A percentile compares a stretch with the other conserved stretches of the same genome.
Evolutionary conservation across 2,113 vertebrate genomes (phyloP).

Genomic region (Macrotis lagotis): DNA sequence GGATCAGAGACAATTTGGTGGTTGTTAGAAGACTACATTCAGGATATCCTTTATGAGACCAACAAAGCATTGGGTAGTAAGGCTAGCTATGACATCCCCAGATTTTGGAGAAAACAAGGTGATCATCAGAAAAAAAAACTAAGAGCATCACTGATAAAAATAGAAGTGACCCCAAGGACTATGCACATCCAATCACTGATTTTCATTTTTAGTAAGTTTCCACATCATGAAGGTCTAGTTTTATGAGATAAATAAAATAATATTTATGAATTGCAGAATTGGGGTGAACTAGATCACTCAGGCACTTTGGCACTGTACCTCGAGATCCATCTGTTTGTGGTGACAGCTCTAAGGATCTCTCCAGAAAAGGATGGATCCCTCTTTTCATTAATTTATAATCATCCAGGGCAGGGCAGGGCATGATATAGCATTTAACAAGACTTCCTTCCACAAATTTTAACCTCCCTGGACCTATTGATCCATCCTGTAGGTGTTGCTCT

Average conservation of each 20-base stretch:
- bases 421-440: neutral
- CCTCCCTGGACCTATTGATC: too few relatives aligned
- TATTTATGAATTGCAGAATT: neutral
- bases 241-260: neutral
- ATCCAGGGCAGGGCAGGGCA: neutral
- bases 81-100: slow-evolving; percentile 72
- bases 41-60: slow-evolving; percentile 96
- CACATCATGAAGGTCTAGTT: neutral
- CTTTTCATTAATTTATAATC: neutral
- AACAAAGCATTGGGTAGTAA: slow-evolving; percentile 92
- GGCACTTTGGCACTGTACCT: neutral
- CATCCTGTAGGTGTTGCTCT: neutral
- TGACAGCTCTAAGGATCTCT: neutral
- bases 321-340: neutral
- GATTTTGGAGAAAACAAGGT: neutral
- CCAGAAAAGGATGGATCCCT: neutral
- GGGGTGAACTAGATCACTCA: neutral
- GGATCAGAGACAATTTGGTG: slow-evolving; percentile 97
- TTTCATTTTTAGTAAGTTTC: neutral
- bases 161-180: neutral
- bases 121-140: neutral
- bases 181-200: neutral
- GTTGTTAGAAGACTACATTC: slow-evolving; percentile 97
- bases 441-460: neutral
- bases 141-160: neutral